These are phyloP conservation scores for Nysson spinosus DNA, from an alignment of 2,888 invertebrate species.

Conservation along the genomic window DNA sequence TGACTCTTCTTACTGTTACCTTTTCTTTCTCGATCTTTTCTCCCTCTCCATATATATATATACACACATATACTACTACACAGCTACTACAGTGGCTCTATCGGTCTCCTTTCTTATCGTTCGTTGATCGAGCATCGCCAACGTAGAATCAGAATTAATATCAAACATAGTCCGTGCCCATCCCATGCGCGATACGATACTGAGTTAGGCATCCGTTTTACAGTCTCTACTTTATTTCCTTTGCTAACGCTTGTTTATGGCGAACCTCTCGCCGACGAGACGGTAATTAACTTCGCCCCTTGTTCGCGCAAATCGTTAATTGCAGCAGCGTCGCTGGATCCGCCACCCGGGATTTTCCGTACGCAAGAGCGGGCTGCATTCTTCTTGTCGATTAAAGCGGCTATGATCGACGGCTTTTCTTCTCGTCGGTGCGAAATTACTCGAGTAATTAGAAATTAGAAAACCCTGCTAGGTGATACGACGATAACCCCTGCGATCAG, in stretches of 20 bases:
- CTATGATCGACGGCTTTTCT: conserved; percentile 10
- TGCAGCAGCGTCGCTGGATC: conserved; percentile 25
- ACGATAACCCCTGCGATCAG: background rate
- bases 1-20: background rate
- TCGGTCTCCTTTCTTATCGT: background rate
- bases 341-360: conserved; percentile 23
- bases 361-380: background rate
- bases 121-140: conserved; percentile 7
- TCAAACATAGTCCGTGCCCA: conserved; percentile 17
- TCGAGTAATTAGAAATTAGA: conserved; percentile 5
- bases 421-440: background rate
- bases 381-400: conserved; percentile 1
- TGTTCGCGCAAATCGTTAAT: conserved; percentile 53
- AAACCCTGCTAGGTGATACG: background rate
- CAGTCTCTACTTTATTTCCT: conserved; percentile 26
- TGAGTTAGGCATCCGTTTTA: conserved; percentile 9
- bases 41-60: background rate
- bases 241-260: conserved; percentile 29
- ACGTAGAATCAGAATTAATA: conserved; percentile 49
- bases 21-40: background rate
- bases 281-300: conserved; percentile 61
- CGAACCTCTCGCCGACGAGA: conserved; percentile 36
- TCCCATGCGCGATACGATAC: background rate
- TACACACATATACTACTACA: background rate
- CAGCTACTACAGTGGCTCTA: no score